Conservation (phyloP, 2,113 vertebrate species). For the Zapus hudsonius region DNA sequence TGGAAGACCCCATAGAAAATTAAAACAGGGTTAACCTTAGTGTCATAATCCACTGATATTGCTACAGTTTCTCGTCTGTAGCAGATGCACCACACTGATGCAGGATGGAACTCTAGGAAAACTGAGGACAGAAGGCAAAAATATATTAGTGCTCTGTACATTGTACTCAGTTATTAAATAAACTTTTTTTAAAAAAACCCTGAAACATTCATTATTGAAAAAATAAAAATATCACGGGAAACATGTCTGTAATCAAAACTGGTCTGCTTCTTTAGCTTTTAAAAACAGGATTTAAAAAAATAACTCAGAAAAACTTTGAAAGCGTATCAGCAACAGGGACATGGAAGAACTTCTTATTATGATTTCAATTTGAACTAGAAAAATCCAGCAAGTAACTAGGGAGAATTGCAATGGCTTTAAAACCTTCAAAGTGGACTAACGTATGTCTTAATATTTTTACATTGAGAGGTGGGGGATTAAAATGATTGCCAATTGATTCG, state of each 20-base stretch:
- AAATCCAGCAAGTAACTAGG: background rate
- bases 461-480: background rate
- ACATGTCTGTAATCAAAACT: background rate
- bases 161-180: background rate
- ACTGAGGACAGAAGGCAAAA: rapidly evolving
- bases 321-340: background rate
- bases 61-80: background rate
- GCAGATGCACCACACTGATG: background rate
- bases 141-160: background rate
- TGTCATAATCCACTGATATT: background rate
- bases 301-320: background rate
- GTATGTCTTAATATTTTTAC: background rate
- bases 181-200: background rate
- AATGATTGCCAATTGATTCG: background rate
- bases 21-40: background rate
- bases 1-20: background rate
- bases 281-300: background rate
- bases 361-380: no score
- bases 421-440: background rate
- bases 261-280: background rate
- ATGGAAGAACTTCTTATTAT: background rate
- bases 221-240: background rate
- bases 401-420: background rate
- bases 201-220: background rate
- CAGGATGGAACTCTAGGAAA: background rate